These are phyloP conservation scores for Blastomussa wellsi DNA, from an alignment of 92 coral and sea anemone species.

Conservation along the genomic window DNA sequence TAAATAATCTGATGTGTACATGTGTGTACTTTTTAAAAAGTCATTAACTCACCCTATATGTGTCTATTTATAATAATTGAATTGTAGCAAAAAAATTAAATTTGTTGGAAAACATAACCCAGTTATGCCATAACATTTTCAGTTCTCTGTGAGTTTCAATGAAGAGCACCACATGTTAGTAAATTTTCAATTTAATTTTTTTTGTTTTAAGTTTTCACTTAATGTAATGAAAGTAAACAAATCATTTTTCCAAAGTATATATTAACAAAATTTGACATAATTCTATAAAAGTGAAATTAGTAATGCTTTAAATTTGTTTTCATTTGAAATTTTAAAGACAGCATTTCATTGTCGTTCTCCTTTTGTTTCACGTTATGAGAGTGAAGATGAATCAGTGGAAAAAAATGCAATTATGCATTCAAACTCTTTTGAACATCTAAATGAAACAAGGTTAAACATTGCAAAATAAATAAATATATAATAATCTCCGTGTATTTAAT, in stretches of 20 bases:
- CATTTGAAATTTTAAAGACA: background rate
- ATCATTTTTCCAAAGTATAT: background rate
- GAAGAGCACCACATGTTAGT: slow-evolving; percentile 17
- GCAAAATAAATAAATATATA: too few relatives aligned
- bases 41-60: background rate
- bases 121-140: background rate
- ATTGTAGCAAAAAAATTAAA: background rate
- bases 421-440: background rate
- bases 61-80: background rate
- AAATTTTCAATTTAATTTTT: background rate
- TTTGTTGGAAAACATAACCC: background rate
- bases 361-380: background rate
- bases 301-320: background rate
- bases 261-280: too few relatives aligned
- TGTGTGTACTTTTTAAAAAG: background rate
- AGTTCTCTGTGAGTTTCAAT: background rate
- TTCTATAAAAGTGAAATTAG: background rate
- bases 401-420: background rate
- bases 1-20: background rate
- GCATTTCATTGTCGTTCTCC: background rate
- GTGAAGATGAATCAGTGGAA: background rate
- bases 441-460: background rate
- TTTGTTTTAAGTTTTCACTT: background rate
- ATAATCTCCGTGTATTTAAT: too few relatives aligned
- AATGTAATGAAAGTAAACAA: background rate